These are phyloP conservation scores for Pseudorhombus dupliciocellatus DNA, from an alignment of 2,113 vertebrate species.

Conservation along the genomic window DNA sequence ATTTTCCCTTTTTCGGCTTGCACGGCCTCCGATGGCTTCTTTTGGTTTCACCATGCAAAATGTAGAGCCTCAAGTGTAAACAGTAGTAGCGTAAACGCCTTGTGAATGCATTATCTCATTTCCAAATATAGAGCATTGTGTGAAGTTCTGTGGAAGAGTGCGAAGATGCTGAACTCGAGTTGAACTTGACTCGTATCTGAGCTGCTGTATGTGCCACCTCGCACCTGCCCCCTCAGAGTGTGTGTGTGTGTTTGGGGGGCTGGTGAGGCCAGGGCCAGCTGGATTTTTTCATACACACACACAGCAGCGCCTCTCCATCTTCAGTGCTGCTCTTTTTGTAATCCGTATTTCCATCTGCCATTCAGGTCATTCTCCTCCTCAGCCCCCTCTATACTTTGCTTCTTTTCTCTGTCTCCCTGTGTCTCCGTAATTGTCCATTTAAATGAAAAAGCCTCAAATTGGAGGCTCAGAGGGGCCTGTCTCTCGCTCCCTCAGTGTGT, in stretches of 20 bases:
- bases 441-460: conserved; percentile 67
- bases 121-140: background rate
- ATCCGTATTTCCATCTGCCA: conserved; percentile 53
- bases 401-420: conserved; percentile 21
- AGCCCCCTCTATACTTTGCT: conserved; percentile 17
- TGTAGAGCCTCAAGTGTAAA: background rate
- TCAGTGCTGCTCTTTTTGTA: conserved; percentile 45
- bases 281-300: conserved; percentile 27
- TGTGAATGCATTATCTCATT: background rate
- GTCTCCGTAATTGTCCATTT: conserved; percentile 65
- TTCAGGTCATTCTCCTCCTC: conserved; percentile 36
- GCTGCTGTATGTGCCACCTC: background rate
- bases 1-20: background rate
- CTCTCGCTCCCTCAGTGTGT: conserved; percentile 9
- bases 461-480: conserved; percentile 52
- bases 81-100: background rate
- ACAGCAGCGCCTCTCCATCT: conserved; percentile 14
- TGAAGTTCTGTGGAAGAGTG: background rate
- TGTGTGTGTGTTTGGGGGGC: background rate
- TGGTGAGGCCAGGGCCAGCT: conserved; percentile 14
- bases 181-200: background rate
- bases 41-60: background rate
- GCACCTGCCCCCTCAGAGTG: conserved; percentile 32
- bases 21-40: background rate
- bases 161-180: background rate